Evolutionary conservation across 1,140 invertebrate genomes (phyloP), one percentile per base, ranked within the genome.

Genomic region (Drosophila punjabiensis): DNA sequence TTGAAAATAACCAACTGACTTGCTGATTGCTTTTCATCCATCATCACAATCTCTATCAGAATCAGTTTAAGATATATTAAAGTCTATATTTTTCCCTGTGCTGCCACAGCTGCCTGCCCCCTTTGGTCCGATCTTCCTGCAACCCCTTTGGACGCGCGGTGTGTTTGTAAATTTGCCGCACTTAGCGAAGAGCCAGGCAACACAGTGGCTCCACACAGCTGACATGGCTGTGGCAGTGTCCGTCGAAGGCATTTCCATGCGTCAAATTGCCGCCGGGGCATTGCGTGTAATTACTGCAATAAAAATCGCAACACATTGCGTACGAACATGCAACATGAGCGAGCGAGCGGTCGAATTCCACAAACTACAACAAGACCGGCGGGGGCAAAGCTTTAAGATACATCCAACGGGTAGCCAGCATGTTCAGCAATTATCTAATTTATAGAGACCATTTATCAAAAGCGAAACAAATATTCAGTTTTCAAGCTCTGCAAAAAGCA

Each of bases 251-350:
- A 90, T 90, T 90, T 90, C 78, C 86, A 91, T 91, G 86, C 86
- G 87, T 90, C 86, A 90, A 90, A 90, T 90, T 90, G 86, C 82
- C 76, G 86, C 81, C 69, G 30, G 67, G 83, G 81, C 82, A 82
- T 86, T 90, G 86, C 86, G 86, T 90, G 87, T 89, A 89, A 90
- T 90, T 90, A 71, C 76, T 62, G 87, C 82, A 90, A 90, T 90
- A 86, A 90, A 90, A 90, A 91, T 90, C 82, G 82, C 82, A 86
- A 90, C 86, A 90, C 86, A 90, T 86, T 91, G 86, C 86, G 79
- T 86, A 89, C 71, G 76, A 90, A 79, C 85, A 88, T 88, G 85
- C 85, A 88, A 88, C 85, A 69, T 68, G 60, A 53, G 43, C 55
- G 47, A 69, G n/a, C n/a, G n/a, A 66, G 43, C 63, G 53, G 37